phyloP scores from a whole-genome alignment of 2,797 vertebrate species.

The Tapera naevia region DNA sequence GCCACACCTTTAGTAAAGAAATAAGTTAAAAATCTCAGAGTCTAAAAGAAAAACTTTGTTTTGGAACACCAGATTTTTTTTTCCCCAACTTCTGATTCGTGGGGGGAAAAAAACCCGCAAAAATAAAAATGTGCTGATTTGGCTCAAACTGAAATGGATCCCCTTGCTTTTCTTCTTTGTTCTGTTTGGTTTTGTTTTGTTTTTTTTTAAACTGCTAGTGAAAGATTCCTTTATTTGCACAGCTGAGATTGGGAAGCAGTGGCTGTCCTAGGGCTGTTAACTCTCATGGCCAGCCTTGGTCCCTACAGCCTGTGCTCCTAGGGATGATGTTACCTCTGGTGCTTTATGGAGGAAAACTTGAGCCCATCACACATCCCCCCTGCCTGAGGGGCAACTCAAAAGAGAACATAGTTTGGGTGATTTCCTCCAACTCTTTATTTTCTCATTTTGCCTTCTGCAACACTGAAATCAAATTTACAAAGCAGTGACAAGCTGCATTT shows the following conservation, averaged over 20 bases:
- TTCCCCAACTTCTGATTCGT: neutral
- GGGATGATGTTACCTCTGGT: accelerated
- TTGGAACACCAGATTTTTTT: neutral
- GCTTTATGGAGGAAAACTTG: neutral
- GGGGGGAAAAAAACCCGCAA: neutral
- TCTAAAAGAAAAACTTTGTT: neutral
- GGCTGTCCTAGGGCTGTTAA: neutral
- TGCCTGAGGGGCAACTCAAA: neutral
- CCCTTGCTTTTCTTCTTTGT: neutral
- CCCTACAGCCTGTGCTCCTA: neutral
- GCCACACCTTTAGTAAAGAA: neutral
- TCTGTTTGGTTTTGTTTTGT: neutral
- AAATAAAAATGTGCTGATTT: neutral
- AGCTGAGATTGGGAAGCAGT: neutral
- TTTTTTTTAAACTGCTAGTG: neutral
- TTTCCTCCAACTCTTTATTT: neutral
- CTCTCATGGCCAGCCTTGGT: neutral
- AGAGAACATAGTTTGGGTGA: accelerated
- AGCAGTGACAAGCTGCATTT: neutral
- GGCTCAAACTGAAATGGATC: neutral
- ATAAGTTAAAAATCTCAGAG: neutral
- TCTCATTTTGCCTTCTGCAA: neutral
- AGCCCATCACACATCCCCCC: neutral
- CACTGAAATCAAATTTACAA: neutral
- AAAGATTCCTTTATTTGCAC: neutral